Conservation (phyloP, 2,888 invertebrate species). For the Latrodectus hesperus region DNA sequence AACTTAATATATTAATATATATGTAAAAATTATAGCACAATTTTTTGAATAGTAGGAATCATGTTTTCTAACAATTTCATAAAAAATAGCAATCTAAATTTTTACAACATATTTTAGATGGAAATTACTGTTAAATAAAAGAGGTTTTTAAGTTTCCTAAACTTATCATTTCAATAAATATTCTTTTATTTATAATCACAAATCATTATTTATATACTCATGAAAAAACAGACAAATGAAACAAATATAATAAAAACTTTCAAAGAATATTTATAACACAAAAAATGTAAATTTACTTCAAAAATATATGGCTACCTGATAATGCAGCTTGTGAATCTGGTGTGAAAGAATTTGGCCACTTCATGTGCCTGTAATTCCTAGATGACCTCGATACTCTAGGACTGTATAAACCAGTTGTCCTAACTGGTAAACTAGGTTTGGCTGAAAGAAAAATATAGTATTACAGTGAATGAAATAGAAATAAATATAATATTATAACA, state of each 20-base stretch:
- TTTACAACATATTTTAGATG: too few relatives aligned
- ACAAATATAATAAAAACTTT: neutral
- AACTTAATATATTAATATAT: too few relatives aligned
- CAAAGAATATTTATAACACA: neutral
- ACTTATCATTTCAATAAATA: too few relatives aligned
- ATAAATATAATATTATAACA: neutral
- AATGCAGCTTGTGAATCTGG: conserved; percentile 54
- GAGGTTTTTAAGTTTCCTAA: too few relatives aligned
- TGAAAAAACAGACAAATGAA: neutral
- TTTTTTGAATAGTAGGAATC: too few relatives aligned
- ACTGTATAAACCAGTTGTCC: conserved; percentile 28
- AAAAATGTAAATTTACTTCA: neutral
- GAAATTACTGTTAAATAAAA: too few relatives aligned
- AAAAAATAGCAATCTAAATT: too few relatives aligned
- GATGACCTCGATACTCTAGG: conserved; percentile 49
- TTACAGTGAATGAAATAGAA: neutral
- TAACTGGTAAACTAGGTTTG: conserved; percentile 30
- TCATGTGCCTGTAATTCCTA: conserved; percentile 52
- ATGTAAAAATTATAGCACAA: too few relatives aligned
- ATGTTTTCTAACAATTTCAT: too few relatives aligned
- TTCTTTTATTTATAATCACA: neutral
- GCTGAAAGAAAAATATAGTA: conserved; percentile 8
- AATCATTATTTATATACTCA: neutral
- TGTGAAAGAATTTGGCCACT: conserved; percentile 43
- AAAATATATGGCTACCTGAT: conserved; percentile 29